Evolutionary conservation across 2,113 vertebrate genomes (phyloP), one percentile per base, ranked within the genome.

Genomic region (Herpailurus yagouaroundi): DNA sequence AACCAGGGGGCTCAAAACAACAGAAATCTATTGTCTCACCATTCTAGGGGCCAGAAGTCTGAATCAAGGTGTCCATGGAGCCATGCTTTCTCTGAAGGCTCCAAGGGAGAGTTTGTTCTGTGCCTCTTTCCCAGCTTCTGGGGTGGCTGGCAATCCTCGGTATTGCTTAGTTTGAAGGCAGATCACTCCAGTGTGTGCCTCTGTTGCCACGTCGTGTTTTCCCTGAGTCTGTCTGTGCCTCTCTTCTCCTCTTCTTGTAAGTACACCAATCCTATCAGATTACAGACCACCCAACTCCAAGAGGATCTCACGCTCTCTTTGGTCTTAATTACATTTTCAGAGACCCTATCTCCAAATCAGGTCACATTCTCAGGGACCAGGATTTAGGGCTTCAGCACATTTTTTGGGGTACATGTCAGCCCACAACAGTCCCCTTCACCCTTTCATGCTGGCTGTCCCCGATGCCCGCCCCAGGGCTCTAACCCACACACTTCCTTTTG

Each of bases 191-290:
- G 55, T 8, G 36, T n/a, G 13, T n/a, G 38, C 50, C 41, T 63
- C 29, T 2, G 0, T 27, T 0, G 0, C 14, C 52, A 31, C 3
- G 0, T 10, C 55, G 15, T 6, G 1, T 5, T 71, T 11, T 76
- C 33, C 9, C 5, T 7, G 14, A 8, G 14, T 57, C 48, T 45
- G 27, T 63, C 48, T 38, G 2, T 80, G 73, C 27, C 10, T 23
- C 87, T 68, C 68, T 60, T 25, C 84, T 48, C 36, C 77, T 57
- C 1, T 77, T 33, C 57, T 77, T 38, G 16, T 1, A 69, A 64
- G 8, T 52, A 31, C 1, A 0, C 16, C 19, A 31, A 0, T 79
- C 7, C 12, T 15, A 7, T 36, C 23, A 25, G 29, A 33, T 21
- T 7, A 60, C 41, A 31, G 36, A 2, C 48, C 38, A 15, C 6